Base-by-base conservation (phyloP, 2,113 vertebrate genomes). In the Clinocottus analis region DNA sequence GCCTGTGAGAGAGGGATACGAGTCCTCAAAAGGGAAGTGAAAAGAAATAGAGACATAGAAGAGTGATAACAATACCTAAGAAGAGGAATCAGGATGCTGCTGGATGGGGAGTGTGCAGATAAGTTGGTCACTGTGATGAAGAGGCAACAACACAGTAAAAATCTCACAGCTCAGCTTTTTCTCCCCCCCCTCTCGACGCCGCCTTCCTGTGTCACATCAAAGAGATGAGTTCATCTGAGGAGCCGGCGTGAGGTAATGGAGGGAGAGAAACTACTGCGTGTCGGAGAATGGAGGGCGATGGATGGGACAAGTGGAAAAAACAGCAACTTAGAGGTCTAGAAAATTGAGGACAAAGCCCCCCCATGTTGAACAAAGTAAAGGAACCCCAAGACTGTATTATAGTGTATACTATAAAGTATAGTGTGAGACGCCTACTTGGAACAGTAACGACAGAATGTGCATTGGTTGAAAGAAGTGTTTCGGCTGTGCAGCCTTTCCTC, bases 121-220 rank as follows among this genome's bases (percentile, higher is more conserved):
- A 90, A 91, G 76, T 87, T 86, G 90, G 89, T 90, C 88, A 85
- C 65, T 58, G 77, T 81, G 81, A 80, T 82, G 86, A 90, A 74
- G 72, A 88, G 77, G 85, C 56, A 79, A 82, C 82, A 89, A 85
- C 62, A 70, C 35, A 25, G 69, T 55, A 63, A 86, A 85, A n/a
- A 90, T 31, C 80, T 82, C 80, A 77, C 76, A 62, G 74, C 90
- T 92, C 89, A 77, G 84, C 87, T 74, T 65, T 88, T 75, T 83
- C 75, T 76, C 49, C 75, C n/a, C n/a, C 67, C 70, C 66, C 2
- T 69, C 63, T 49, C 35, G 1, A 13, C 55, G 29, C 71, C 77
- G 69, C 72, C 82, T 39, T 55, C 23, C 39, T 72, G 76, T 85
- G 79, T 86, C 84, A 80, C 89, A 87, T 90, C 89, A 88, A 85